Evolutionary conservation across 2,888 invertebrate species (phyloP).

Genomic region (Thereva nobilitata): DNA sequence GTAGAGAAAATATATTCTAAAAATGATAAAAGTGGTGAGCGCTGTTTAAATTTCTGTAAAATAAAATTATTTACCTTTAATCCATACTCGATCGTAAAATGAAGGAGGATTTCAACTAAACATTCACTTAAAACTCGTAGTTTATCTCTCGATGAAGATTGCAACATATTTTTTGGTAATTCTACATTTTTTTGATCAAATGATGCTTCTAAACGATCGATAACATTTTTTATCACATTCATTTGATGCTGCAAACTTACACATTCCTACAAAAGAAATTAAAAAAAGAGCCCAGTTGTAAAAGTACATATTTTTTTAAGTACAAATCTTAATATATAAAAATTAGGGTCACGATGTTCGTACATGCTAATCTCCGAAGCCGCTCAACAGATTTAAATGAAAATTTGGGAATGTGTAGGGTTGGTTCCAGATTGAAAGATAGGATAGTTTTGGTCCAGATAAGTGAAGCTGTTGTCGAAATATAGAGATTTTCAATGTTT

Average conservation of each 20-base stretch:
- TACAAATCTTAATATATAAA: too few relatives aligned
- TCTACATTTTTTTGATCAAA: slow-evolving; percentile 52
- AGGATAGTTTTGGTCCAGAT: too few relatives aligned
- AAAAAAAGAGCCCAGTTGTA: too few relatives aligned
- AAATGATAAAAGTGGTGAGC: slow-evolving; percentile 30
- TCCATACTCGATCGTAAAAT: slow-evolving; percentile 67
- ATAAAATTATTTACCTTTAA: slow-evolving; percentile 49
- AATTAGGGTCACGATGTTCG: too few relatives aligned
- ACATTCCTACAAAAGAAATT: slow-evolving; percentile 67
- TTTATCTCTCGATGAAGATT: slow-evolving; percentile 79
- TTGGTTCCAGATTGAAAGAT: too few relatives aligned
- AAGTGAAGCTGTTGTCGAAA: too few relatives aligned
- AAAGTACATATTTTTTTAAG: too few relatives aligned
- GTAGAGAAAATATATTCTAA: slow-evolving; percentile 54
- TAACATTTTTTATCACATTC: slow-evolving; percentile 78
- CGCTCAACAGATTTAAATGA: too few relatives aligned
- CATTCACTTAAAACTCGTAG: slow-evolving; percentile 80
- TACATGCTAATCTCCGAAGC: too few relatives aligned
- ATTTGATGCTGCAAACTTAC: slow-evolving; percentile 86
- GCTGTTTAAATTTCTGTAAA: slow-evolving; percentile 45
- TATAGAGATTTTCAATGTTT: too few relatives aligned
- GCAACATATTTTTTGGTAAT: slow-evolving; percentile 59
- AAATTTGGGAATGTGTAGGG: too few relatives aligned
- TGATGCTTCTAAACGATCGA: slow-evolving; percentile 71
- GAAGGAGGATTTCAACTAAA: slow-evolving; percentile 78